These are phyloP conservation scores for Fistularia commersonii DNA, from an alignment of 2,797 vertebrate species.

Conservation along the genomic window DNA sequence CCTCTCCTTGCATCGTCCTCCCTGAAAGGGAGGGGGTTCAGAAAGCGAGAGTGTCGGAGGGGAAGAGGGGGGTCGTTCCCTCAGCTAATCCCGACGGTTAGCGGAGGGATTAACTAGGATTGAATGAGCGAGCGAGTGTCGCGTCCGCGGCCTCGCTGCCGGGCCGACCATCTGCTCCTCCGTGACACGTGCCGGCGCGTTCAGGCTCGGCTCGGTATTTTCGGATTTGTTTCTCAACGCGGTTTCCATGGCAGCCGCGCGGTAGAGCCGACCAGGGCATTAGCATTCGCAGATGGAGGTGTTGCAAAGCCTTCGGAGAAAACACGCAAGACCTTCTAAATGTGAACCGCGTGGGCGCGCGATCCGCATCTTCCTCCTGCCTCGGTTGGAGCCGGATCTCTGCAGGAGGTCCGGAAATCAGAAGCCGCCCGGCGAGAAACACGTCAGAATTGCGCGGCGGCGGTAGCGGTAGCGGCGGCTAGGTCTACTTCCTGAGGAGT, in stretches of 20 bases:
- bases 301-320: constrained; percentile 26
- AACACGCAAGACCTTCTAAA: constrained; percentile 25
- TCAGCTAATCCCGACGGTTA: constrained; percentile 25
- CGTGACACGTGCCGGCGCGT: constrained; percentile 51
- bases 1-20: no score
- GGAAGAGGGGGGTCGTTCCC: constrained; percentile 10
- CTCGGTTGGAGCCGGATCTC: no score
- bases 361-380: neutral
- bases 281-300: constrained; percentile 32
- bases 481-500: no score
- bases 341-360: constrained; percentile 16
- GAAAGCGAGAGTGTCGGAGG: neutral
- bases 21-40: neutral
- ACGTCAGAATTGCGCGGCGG: no score
- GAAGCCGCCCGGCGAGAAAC: no score
- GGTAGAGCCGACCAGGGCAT: constrained; percentile 1
- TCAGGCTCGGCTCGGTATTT: no score
- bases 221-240: no score
- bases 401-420: no score
- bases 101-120: constrained; percentile 54
- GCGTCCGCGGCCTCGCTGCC: constrained; percentile 60
- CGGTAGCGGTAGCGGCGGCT: no score
- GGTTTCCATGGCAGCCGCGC: no score
- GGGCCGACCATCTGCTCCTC: constrained; percentile 73
- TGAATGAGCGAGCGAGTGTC: constrained; percentile 59